phyloP scores from a whole-genome alignment of 2,113 vertebrate genomes.

The human (Homo sapiens) region GRCh38 chr12:116835501-116836000 shows the following conservation, averaged over 20 bases:
- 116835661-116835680: neutral
- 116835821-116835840: neutral
- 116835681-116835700: constrained; percentile 50
- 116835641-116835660: neutral
- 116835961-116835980: constrained; percentile 95
- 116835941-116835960: constrained; percentile 84
- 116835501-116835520: neutral
- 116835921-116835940: neutral
- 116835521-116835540: neutral
- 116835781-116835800: neutral
- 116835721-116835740: neutral
- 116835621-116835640: neutral
- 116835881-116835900: rapidly evolving
- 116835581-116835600: neutral
- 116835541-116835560: neutral
- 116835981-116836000: constrained; percentile 93
- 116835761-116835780: neutral
- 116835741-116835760: neutral
- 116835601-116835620: neutral
- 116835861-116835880: neutral
- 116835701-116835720: neutral
- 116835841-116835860: neutral
- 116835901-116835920: neutral
- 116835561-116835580: neutral
- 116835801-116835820: neutral